Evolutionary conservation across 2,113 vertebrate species (phyloP).

Genomic region (Hemiscyllium ocellatum): DNA sequence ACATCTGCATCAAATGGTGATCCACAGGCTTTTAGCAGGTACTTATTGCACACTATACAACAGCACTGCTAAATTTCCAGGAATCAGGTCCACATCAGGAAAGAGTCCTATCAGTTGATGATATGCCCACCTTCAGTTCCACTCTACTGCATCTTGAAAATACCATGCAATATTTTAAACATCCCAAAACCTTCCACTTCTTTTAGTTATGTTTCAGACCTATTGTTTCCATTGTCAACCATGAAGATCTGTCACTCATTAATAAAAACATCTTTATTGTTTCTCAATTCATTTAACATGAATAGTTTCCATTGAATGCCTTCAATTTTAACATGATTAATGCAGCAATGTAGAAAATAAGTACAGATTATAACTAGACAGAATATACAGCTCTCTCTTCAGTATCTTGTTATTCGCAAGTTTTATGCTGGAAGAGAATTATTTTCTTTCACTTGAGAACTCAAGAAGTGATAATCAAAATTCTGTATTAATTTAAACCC

Average conservation of each 20-base stretch:
- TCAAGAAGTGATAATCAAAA: background rate
- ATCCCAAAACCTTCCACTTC: background rate
- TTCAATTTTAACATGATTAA: background rate
- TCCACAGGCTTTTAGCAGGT: background rate
- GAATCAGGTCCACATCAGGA: background rate
- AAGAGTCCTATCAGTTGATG: background rate
- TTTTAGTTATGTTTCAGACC: background rate
- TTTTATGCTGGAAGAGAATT: background rate
- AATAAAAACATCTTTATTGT: background rate
- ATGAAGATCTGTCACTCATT: background rate
- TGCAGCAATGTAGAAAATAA: background rate
- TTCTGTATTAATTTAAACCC: background rate
- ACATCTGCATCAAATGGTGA: background rate
- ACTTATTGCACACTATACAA: background rate
- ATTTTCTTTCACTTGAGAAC: slow-evolving; percentile 7
- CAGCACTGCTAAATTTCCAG: background rate
- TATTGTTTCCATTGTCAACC: background rate
- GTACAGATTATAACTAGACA: background rate
- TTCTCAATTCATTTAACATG: background rate
- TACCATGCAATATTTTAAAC: background rate
- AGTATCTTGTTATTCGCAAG: background rate
- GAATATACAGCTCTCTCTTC: background rate
- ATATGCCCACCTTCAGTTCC: background rate
- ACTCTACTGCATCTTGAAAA: no score
- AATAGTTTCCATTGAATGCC: background rate